Base-by-base conservation (phyloP, 2,113 vertebrate species). In the Anhinga rufa region DNA sequence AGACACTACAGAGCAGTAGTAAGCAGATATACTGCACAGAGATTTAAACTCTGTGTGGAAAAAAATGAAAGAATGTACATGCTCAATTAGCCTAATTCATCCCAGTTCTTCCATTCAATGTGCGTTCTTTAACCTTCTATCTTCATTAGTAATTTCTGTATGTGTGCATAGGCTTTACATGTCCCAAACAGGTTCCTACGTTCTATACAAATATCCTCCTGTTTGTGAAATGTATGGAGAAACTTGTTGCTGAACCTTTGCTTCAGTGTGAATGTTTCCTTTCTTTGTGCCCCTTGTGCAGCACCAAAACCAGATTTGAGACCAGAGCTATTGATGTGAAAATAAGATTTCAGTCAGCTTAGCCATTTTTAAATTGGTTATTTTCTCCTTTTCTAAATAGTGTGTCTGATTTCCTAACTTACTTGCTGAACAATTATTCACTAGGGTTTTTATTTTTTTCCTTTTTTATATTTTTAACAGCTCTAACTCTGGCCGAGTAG, bases 141-240 rank as follows among this genome's bases (percentile, higher is more conserved):
- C 58, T 6, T 12, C 0, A 0, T 52, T 44, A 40, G 64, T 16
- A 25, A 48, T 49, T 83, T 49, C 15, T 64, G 2, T 15, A 0
- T 12, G 26, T 68, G 9, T 29, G 12, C 2, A 4, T 5, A 52
- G 11, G 8, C 24, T 69, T 44, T 49, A 18, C 2, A 3, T 21
- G 22, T 55, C 9, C 52, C 61, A 42, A 71, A 55, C 13, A 46
- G 6, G 7, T 54, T 83, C 70, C 48, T 81, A 3, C 26, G 61
- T 82, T 25, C 28, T 55, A 2, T 26, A 40, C 12, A 61, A 61
- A 51, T 40, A 46, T 17, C 14, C 26, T 18, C 12, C n/a, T 36
- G 3, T 54, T 88, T 82, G 24, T 52, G 28, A 90, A 61, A 74
- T 19, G 1, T 3, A 5, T 19, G 22, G 49, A 74, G 17, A 52